phyloP scores from a whole-genome alignment of 1,140 invertebrate genomes.

The Cardiocondyla obscurior region DNA sequence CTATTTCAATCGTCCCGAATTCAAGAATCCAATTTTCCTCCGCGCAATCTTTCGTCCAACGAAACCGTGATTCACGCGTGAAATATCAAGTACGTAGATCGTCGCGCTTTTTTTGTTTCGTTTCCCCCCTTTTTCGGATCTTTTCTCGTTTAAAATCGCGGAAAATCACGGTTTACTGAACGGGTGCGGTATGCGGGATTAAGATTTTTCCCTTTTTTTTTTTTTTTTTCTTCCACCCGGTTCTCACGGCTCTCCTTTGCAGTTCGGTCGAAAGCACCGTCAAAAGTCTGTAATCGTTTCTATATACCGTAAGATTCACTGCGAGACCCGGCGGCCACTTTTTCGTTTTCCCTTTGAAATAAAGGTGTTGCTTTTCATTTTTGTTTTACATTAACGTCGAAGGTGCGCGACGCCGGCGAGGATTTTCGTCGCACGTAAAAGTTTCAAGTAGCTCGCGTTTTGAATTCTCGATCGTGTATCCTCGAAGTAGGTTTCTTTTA shows the following conservation, averaged over 20 bases:
- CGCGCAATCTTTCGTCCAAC: background rate
- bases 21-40: background rate
- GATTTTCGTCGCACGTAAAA: no score
- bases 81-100: conserved; percentile 8
- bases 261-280: background rate
- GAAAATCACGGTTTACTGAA: conserved; percentile 11
- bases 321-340: background rate
- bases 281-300: conserved; percentile 17
- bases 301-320: background rate
- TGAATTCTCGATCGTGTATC: no score
- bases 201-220: conserved; percentile 9
- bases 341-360: background rate
- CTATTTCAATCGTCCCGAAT: background rate
- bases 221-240: no score
- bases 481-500: no score
- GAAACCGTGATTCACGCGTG: background rate
- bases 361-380: background rate
- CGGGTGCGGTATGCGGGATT: background rate
- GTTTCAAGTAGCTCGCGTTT: no score
- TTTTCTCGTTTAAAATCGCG: background rate
- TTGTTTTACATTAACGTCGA: background rate
- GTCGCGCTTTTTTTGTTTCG: background rate
- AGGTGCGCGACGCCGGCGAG: background rate
- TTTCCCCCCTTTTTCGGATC: no score
- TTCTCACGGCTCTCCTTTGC: background rate